phyloP scores from a whole-genome alignment of 2,113 vertebrate species.

The Perca flavescens region DNA sequence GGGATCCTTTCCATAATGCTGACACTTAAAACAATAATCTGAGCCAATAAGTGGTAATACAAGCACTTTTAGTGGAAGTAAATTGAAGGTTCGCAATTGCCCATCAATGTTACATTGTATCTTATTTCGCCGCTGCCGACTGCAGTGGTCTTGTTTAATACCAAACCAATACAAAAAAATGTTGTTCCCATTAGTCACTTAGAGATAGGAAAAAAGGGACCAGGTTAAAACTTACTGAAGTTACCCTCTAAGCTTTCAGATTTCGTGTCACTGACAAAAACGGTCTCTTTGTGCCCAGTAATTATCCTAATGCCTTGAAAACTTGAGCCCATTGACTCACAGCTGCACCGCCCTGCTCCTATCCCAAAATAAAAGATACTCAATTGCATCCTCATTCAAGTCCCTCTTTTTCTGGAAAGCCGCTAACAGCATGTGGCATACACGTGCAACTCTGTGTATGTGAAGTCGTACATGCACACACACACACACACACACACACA shows the following conservation, averaged over 20 bases:
- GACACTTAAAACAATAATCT: no score
- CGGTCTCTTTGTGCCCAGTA: constrained; percentile 18
- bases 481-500: not conserved
- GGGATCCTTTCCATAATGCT: no score
- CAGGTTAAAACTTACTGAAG: no score
- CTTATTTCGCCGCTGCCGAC: no score
- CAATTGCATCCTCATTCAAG: constrained; percentile 5
- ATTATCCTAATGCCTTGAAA: constrained; percentile 25
- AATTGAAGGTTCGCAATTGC: no score
- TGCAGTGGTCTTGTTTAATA: no score
- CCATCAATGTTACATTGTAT: no score
- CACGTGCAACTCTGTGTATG: not conserved
- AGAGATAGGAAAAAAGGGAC: no score
- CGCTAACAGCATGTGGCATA: constrained; percentile 16
- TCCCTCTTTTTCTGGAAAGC: not conserved
- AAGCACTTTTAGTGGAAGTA: no score
- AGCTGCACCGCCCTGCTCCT: constrained; percentile 54
- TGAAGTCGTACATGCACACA: not conserved
- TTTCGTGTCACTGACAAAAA: constrained; percentile 5
- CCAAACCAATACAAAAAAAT: no score
- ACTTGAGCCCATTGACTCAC: constrained; percentile 46
- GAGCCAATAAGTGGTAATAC: no score
- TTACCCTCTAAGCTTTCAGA: not conserved
- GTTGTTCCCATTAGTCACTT: no score
- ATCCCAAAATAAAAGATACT: constrained; percentile 2